phyloP scores from a whole-genome alignment of 2,797 vertebrate genomes.

The Enteromius treurensis region DNA sequence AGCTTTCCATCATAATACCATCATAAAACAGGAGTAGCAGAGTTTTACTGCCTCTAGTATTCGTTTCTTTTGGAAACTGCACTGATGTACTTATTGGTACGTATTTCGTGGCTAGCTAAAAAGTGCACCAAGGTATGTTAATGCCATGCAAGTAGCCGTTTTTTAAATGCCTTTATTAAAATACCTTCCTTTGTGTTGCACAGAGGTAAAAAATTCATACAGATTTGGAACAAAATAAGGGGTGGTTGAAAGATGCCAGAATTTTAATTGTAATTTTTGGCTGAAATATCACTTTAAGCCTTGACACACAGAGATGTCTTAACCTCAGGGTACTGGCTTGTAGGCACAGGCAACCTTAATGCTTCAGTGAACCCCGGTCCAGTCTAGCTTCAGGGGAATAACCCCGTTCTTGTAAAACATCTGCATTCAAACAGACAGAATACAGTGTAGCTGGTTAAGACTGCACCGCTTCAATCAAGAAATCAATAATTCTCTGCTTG shows the following conservation, averaged over 20 bases:
- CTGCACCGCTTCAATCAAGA: background rate
- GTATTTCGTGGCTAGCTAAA: too few species aligned
- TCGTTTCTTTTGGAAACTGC: too few species aligned
- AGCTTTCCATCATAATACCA: too few species aligned
- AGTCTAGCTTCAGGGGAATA: constrained; percentile 22
- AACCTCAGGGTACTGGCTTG: constrained; percentile 33
- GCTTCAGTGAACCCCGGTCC: constrained; percentile 39
- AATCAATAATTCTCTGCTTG: constrained; percentile 35
- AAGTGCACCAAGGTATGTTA: too few species aligned
- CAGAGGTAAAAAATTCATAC: background rate
- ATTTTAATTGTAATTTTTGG: background rate
- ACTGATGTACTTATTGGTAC: too few species aligned
- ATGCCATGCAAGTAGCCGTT: too few species aligned
- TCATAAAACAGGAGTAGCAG: too few species aligned
- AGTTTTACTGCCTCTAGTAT: too few species aligned
- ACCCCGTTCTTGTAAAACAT: constrained; percentile 31
- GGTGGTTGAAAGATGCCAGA: background rate
- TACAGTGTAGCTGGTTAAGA: constrained; percentile 18
- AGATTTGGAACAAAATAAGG: background rate
- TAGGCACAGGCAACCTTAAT: constrained; percentile 35
- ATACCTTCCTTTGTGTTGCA: background rate
- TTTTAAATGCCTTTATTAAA: background rate
- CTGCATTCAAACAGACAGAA: constrained; percentile 29
- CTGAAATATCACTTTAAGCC: constrained; percentile 15
- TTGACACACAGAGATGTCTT: constrained; percentile 27